Base-by-base conservation (phyloP, 2,797 vertebrate species). In the Gobio occitaniae region DNA sequence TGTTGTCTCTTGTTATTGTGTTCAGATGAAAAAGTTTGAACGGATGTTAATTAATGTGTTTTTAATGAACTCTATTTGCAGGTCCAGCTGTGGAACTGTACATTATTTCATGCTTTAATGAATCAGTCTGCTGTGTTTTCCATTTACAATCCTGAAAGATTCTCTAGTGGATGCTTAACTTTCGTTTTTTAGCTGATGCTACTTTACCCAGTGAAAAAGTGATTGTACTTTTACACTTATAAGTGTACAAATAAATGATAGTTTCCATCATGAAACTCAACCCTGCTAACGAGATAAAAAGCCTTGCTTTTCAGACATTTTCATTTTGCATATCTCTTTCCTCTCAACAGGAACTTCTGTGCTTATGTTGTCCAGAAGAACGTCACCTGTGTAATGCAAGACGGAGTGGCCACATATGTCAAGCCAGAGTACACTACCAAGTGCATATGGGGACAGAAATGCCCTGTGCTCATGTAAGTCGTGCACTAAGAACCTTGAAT, bases 371-470 rank as follows among this genome's bases (percentile, higher is more conserved):
- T 99, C 80, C 97, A 98, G 91, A 98, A 93, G 94, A 99, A 99
- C 9, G 93, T 99, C 92, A 97, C 97, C 0, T 99, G 98, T 89
- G 93, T 91, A 6, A 94, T 98, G 93, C 98, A 98, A 93, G 97
- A 99, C 0, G 97, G 97, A 78, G 94, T 95, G 0, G 94, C 96
- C 68, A 97, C 96, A 89, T 99, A 96, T 4, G 90, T 98, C 88
- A 99, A 98, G 91, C 97, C 98, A 0, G 98, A 99, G 87, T 99
- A 98, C 93, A 97, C 96, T 91, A 95, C 94, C 89, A 98, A 97
- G 90, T 99, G 98, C 94, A 95, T 96, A 92, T 99, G 98, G 98
- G 97, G 97, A 54, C 96, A 97, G 93, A 99, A 97, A 91, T 99
- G 98, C 90, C 96, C 97, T 0, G 96, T 96, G 87, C 93, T 99